Percentiles rank a stretch among this genome's conserved stretches.
Conservation (phyloP, 2,797 vertebrate genomes). For the Chrosomus eos region DNA sequence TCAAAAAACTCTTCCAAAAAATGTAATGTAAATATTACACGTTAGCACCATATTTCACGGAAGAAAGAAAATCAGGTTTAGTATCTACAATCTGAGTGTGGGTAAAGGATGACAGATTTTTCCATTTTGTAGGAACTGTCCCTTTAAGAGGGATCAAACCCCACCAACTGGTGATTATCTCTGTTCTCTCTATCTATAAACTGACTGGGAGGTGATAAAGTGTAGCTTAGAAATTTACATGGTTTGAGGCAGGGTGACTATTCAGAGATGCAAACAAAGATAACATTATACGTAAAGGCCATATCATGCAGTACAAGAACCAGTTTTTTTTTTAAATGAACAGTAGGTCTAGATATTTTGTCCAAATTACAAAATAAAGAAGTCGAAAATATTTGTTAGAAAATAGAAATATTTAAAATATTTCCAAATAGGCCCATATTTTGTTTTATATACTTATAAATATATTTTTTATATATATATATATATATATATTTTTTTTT, state of each 20-base stretch:
- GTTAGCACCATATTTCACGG: no score
- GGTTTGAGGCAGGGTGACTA: not conserved
- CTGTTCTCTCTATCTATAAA: slow-evolving; percentile 15
- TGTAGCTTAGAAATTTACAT: not conserved
- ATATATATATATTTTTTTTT: no score
- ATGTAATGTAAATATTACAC: no score
- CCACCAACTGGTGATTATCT: slow-evolving; percentile 15
- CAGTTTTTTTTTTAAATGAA: not conserved
- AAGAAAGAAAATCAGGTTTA: not conserved
- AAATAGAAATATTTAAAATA: not conserved
- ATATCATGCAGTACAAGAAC: not conserved
- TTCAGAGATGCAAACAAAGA: not conserved
- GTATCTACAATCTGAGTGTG: not conserved
- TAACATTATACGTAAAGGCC: not conserved
- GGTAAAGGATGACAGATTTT: not conserved
- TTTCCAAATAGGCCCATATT: no score
- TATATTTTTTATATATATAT: no score
- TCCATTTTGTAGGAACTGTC: not conserved
- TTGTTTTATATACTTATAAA: no score
- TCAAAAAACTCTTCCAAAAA: not conserved
- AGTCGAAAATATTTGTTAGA: not conserved
- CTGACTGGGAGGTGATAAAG: slow-evolving; percentile 9
- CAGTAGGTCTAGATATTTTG: not conserved
- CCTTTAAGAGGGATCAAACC: slow-evolving; percentile 14
- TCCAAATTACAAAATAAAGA: not conserved